phyloP scores from a whole-genome alignment of 2,888 invertebrate genomes.

The Oxystoma pomonae region DNA sequence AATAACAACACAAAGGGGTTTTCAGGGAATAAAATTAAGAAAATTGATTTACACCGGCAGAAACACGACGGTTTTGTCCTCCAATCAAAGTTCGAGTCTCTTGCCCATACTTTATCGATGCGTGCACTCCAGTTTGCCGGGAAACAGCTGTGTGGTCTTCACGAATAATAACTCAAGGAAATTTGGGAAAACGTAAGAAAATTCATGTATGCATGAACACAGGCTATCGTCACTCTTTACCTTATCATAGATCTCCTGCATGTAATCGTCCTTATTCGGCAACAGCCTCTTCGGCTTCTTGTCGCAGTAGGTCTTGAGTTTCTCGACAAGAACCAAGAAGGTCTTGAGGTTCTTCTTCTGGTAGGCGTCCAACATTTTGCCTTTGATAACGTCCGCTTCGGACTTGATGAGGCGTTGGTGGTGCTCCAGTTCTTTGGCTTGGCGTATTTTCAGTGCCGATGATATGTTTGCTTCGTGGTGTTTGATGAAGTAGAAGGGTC shows the following conservation, averaged over 20 bases:
- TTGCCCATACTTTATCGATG: no score
- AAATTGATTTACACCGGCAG: no score
- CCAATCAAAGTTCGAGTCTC: no score
- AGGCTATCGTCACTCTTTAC: no score
- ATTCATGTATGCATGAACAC: no score
- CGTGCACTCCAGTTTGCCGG: no score
- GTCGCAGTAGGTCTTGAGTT: conserved; percentile 46
- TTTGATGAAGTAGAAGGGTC: conserved; percentile 48
- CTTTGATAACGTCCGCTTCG: conserved; percentile 45
- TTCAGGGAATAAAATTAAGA: no score
- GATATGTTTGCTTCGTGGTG: conserved; percentile 41
- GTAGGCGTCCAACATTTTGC: conserved; percentile 39
- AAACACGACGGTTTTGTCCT: no score
- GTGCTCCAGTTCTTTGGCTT: conserved; percentile 37
- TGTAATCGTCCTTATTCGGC: conserved; percentile 43
- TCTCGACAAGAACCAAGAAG: conserved; percentile 41
- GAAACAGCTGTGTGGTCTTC: no score
- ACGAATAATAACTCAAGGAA: no score
- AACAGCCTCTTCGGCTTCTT: conserved; percentile 43
- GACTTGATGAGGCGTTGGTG: conserved; percentile 39
- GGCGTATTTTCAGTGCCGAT: conserved; percentile 37
- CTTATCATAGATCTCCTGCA: conserved; percentile 45
- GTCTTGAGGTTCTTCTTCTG: conserved; percentile 24
- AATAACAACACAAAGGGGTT: no score
- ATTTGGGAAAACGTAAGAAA: no score